A percentile compares a stretch with the other conserved stretches of the same genome.
phyloP scores from a whole-genome alignment of 2,113 vertebrate genomes.

The Lophius piscatorius region DNA sequence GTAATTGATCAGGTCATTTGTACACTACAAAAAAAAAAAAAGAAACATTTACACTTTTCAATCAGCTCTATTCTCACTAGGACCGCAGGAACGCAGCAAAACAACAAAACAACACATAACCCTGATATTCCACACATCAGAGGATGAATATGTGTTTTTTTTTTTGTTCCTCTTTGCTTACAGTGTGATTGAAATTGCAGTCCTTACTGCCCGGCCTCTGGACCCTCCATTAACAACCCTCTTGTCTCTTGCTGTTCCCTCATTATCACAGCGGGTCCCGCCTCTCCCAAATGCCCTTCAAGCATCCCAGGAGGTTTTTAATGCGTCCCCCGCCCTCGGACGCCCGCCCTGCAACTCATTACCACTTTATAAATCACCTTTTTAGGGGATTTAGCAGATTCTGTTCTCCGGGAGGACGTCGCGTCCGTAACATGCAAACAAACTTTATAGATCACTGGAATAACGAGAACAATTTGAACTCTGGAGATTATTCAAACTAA shows the following conservation, averaged over 20 bases:
- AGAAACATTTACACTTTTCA: neutral
- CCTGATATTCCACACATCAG: conserved; percentile 1
- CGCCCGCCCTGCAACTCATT: conserved; percentile 39
- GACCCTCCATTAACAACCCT: conserved; percentile 49
- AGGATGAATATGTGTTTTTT: neutral
- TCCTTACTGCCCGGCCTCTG: conserved; percentile 34
- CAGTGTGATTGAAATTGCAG: conserved; percentile 45
- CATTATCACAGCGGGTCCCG: conserved; percentile 58
- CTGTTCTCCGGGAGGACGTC: neutral
- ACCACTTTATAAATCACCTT: conserved; percentile 29
- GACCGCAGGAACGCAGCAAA: too few species aligned
- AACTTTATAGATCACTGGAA: neutral
- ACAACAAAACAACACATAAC: neutral
- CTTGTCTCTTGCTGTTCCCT: conserved; percentile 58
- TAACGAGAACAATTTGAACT: neutral
- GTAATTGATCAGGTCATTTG: neutral
- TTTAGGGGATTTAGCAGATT: conserved; percentile 8
- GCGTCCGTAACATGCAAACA: neutral
- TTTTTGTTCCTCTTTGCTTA: conserved; percentile 3
- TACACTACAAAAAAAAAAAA: neutral
- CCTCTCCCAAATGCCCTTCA: conserved; percentile 56
- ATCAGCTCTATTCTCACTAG: too few species aligned
- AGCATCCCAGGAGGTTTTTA: conserved; percentile 37
- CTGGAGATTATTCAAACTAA: too few species aligned
- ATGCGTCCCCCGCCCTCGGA: conserved; percentile 54